Conservation (phyloP, 2,113 vertebrate genomes). For the Petrocephalus microphthalmus region DNA sequence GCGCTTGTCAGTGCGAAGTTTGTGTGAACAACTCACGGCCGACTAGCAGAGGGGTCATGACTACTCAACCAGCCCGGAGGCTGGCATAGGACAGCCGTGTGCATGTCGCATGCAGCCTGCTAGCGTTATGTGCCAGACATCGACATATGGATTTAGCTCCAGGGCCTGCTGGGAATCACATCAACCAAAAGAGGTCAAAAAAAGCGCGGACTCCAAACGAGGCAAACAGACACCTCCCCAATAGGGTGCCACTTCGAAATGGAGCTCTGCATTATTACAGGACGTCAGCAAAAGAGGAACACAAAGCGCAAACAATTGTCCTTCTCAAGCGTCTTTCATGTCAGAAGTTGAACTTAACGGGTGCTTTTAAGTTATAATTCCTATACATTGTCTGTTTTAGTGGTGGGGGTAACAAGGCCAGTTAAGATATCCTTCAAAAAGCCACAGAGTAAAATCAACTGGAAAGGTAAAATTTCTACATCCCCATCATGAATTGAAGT, state of each 20-base stretch:
- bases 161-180: conserved; percentile 2
- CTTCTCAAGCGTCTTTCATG: background rate
- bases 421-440: background rate
- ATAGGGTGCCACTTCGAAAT: background rate
- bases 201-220: background rate
- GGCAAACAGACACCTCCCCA: background rate
- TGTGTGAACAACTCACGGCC: background rate
- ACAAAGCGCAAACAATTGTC: background rate
- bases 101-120: background rate
- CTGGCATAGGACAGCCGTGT: background rate
- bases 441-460: background rate
- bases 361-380: background rate
- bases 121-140: conserved; percentile 4
- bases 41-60: background rate
- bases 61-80: background rate
- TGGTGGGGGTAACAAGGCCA: background rate
- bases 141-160: background rate
- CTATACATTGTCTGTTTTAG: background rate
- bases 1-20: background rate
- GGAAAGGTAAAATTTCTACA: background rate
- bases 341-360: background rate
- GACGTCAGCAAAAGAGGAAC: background rate
- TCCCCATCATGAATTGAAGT: background rate
- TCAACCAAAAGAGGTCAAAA: conserved; percentile 2
- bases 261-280: background rate